Evolutionary conservation across 2,888 invertebrate species (phyloP).

Genomic region (Hedya salicella): DNA sequence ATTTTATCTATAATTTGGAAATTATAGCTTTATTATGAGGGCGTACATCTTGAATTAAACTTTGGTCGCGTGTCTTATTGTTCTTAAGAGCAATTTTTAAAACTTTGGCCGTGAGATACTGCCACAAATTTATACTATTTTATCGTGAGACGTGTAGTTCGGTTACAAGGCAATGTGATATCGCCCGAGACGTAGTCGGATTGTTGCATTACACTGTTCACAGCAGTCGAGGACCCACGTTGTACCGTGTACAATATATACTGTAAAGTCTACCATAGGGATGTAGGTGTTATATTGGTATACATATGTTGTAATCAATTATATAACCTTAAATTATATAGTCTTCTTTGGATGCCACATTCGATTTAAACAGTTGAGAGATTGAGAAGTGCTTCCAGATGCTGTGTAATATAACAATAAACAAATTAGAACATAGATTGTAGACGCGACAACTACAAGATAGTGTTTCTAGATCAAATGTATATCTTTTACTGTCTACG

Average conservation of each 20-base stretch:
- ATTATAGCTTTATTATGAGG: slow-evolving; percentile 28
- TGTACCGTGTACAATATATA: slow-evolving; percentile 11
- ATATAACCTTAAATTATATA: slow-evolving; percentile 30
- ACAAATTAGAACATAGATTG: slow-evolving; percentile 32
- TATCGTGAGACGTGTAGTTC: slow-evolving; percentile 30
- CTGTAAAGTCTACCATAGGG: slow-evolving; percentile 37
- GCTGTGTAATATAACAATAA: slow-evolving; percentile 61
- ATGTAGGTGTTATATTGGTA: slow-evolving; percentile 72
- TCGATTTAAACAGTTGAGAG: slow-evolving; percentile 32
- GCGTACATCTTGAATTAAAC: slow-evolving; percentile 25
- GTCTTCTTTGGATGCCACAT: slow-evolving; percentile 40
- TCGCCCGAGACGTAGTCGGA: slow-evolving; percentile 28
- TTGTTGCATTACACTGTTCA: slow-evolving; percentile 36
- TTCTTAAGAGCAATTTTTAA: slow-evolving; percentile 30
- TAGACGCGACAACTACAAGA: slow-evolving; percentile 21
- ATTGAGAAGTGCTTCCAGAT: slow-evolving; percentile 59
- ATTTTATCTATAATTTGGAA: slow-evolving; percentile 45
- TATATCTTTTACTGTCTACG: slow-evolving; percentile 7
- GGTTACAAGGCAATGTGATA: slow-evolving; percentile 29
- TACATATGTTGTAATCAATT: slow-evolving; percentile 44
- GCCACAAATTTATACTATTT: slow-evolving; percentile 53
- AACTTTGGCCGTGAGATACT: slow-evolving; percentile 52
- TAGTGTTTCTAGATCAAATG: slow-evolving; percentile 7
- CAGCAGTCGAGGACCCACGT: background rate
- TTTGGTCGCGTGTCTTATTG: slow-evolving; percentile 36